Conservation (phyloP, 2,113 vertebrate genomes). For the Riparia riparia region DNA sequence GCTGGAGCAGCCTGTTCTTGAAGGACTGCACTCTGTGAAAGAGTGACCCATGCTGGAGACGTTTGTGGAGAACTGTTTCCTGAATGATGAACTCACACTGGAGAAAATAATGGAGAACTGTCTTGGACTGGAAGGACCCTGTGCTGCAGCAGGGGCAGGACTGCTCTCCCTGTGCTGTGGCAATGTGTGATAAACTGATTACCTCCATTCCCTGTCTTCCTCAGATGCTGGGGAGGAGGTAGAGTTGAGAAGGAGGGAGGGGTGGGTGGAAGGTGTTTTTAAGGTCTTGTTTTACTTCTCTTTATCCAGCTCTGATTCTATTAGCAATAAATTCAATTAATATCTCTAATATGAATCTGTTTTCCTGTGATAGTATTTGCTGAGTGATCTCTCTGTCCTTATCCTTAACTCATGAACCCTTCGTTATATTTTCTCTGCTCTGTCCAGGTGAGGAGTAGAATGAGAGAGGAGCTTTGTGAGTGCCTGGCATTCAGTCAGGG, state of each 20-base stretch:
- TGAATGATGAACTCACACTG: background rate
- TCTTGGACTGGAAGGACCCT: background rate
- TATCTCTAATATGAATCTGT: background rate
- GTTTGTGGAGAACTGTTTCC: background rate
- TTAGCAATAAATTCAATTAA: background rate
- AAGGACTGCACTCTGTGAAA: background rate
- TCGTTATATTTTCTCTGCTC: background rate
- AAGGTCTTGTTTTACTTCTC: background rate
- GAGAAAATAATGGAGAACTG: background rate
- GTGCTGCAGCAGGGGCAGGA: background rate
- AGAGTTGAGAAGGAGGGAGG: background rate
- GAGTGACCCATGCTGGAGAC: fast-evolving
- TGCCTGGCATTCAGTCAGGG: background rate
- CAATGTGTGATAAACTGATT: background rate
- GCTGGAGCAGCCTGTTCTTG: background rate
- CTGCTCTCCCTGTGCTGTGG: background rate
- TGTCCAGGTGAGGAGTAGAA: background rate
- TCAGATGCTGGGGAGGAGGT: background rate
- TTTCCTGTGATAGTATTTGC: background rate
- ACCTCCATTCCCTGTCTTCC: background rate
- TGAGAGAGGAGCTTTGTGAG: background rate
- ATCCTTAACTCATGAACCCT: background rate
- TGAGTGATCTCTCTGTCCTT: background rate
- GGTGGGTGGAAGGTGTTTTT: background rate
- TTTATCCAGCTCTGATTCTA: background rate